Base-by-base conservation (phyloP, 2,797 vertebrate genomes). In the Kryptopterus vitreolus region DNA sequence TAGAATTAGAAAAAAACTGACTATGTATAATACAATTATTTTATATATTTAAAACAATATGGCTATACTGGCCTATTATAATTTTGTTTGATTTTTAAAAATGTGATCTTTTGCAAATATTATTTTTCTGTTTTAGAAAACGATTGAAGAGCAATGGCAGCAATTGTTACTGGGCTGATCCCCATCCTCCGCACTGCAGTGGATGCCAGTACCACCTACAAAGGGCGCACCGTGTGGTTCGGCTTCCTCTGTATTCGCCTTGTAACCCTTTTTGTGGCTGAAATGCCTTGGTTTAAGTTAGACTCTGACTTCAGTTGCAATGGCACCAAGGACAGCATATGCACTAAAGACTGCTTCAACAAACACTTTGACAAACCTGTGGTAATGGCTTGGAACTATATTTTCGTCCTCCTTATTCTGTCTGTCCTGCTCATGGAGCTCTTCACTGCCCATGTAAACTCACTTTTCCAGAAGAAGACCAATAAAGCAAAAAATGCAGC, bases 161-260 rank as follows among this genome's bases (percentile, higher is more conserved):
- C 89, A 0, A 63, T 93, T 76, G 87, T 92, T 78, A 91, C 89
- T 0, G 86, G 88, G 16, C 87, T 92, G 50, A 90, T 90, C 62
- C 91, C 89, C n/a, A 89, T 91, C 80, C 85, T 91, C 38, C 85
- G 88, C 22, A 91, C 90, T 0, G 90, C 89, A 0, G 87, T 87
- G 61, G 88, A 93, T 2, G 78, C 87, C 81, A 89, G 84, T 63
- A 83, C 85, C 77, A 79, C 84, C 52, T 89, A 90, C 85, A 91
- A 88, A 82, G 88, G 88, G 76, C 79, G 86, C 53, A 86, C 86
- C 0, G 13, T 90, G 79, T 90, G 89, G 88, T 92, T 90, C 0
- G 88, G 86, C 78, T 77, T 91, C 68, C 87, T 92, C 72, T 87
- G 84, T 63, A 29, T 90, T 68, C 84, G 87, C 57, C 83, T 91